phyloP scores from a whole-genome alignment of 2,113 vertebrate species.

The Tragelaphus buxtoni region DNA sequence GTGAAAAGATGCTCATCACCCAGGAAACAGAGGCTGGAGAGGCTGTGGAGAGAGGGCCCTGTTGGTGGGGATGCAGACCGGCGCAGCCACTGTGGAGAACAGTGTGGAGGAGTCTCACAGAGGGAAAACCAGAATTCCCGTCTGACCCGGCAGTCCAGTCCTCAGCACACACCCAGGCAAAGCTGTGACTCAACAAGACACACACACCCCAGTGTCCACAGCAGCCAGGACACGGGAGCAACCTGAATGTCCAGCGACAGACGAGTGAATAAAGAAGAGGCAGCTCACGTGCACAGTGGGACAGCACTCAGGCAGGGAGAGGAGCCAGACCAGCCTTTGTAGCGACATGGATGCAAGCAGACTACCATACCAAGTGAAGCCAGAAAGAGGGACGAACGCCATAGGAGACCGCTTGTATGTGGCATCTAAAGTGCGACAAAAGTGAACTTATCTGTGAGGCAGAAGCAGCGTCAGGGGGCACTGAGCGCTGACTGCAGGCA shows the following conservation, averaged over 20 bases:
- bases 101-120: neutral
- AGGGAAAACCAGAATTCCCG: fast-evolving
- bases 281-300: fast-evolving
- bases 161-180: neutral
- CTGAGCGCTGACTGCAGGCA: neutral
- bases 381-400: neutral
- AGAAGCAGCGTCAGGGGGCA: too few relatives aligned
- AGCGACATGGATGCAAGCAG: neutral
- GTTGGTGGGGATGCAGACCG: fast-evolving
- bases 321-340: fast-evolving
- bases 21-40: neutral
- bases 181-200: neutral
- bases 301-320: fast-evolving
- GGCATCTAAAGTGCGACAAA: fast-evolving
- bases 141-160: neutral
- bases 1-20: fast-evolving
- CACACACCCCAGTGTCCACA: neutral
- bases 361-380: fast-evolving
- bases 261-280: fast-evolving
- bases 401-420: fast-evolving
- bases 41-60: neutral
- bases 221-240: neutral
- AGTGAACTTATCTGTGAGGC: fast-evolving
- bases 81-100: fast-evolving
- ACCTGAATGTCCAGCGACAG: fast-evolving